Conservation (phyloP, 2,888 invertebrate genomes). For the Eupeodes latifasciatus region DNA sequence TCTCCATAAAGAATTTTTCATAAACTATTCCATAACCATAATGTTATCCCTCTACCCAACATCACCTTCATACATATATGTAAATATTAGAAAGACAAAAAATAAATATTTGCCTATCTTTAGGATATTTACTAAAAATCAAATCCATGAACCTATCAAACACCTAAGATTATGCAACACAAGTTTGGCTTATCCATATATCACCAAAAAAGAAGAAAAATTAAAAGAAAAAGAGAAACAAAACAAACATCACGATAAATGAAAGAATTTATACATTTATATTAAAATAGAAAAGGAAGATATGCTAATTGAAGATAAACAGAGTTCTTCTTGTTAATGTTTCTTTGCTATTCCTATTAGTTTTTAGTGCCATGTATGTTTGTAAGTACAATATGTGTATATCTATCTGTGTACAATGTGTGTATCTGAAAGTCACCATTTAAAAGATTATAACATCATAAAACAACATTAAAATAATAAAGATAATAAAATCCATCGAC, state of each 20-base stretch:
- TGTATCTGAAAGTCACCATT: conserved; percentile 7
- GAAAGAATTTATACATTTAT: background rate
- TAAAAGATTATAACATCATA: background rate
- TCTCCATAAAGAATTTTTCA: too few relatives aligned
- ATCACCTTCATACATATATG: too few relatives aligned
- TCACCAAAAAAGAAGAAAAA: background rate
- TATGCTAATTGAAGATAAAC: conserved; percentile 38
- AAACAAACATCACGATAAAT: background rate
- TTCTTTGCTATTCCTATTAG: background rate
- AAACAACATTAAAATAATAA: conserved; percentile 12
- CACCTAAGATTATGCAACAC: too few relatives aligned
- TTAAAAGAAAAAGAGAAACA: background rate
- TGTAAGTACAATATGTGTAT: background rate
- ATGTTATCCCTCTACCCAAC: too few relatives aligned
- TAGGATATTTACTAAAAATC: too few relatives aligned
- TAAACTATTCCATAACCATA: too few relatives aligned
- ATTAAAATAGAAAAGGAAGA: conserved; percentile 23
- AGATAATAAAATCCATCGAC: conserved; percentile 2
- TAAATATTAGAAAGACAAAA: too few relatives aligned
- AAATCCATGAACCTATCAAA: too few relatives aligned
- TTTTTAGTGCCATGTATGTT: background rate
- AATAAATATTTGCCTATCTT: too few relatives aligned
- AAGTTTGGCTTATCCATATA: too few relatives aligned
- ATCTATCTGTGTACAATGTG: too few relatives aligned
- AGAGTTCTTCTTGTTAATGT: background rate